Base-by-base conservation (phyloP, 2,888 invertebrate species). In the Mellilla xanthometata region DNA sequence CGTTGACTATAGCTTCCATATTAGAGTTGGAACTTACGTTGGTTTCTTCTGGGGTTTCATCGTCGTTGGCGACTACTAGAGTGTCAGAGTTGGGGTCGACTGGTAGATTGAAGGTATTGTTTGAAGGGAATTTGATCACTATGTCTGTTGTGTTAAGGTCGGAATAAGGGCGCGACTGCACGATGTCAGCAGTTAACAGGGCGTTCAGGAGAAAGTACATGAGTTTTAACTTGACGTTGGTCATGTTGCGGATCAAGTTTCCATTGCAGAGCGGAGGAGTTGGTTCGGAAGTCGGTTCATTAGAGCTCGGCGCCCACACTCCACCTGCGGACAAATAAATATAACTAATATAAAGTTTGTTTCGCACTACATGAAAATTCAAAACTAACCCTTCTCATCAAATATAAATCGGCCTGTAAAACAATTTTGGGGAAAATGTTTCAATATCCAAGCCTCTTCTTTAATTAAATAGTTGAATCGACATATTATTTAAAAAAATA, bases 141-240 rank as follows among this genome's bases (percentile, higher is more conserved):
- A 76, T 60, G 29, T 86, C 81, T n/a, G 54, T 56, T 0, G 49
- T 48, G 31, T 54, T 81, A 19, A 48, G 54, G 10, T 69, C 53
- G 2, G 82, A 76, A 50, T 83, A 80, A 0, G 88, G 89, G 13
- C 87, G 64, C 1, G 84, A 77, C 41, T 83, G 73, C 2, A 85
- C 78, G 47, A 85, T 74, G 49, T 87, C 85, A 0, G 80, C 81
- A 5, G 83, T 77, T 12, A 87, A 54, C 9, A 88, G 69, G 7
- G 78, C 75, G 50, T 83, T 85, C 3, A 89, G 60, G 9, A 88
- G 72, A 54, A 75, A 87, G 54, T 83, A 87, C 80, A 88, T 83
- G 11, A 87, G 72, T 75, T 89, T 89, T 75, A 89, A 79, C 65
- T 87, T 88, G 6, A 89, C 86, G 72, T 87, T 88, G 38, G 89